These are phyloP conservation scores for Anoplopoma fimbria DNA, from an alignment of 2,113 vertebrate species.

Conservation along the genomic window DNA sequence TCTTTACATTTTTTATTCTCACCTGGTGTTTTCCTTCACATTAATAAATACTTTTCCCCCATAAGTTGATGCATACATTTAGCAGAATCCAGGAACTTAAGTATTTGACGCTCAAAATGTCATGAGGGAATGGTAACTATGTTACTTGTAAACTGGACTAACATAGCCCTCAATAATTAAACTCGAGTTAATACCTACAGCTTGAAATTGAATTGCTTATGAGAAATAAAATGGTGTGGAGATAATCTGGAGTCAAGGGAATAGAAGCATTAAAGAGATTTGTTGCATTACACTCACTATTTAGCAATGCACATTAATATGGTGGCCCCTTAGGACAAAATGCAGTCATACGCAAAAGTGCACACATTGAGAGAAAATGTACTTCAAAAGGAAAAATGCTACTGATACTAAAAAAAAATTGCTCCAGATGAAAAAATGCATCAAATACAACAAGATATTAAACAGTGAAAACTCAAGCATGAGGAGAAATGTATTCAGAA, in stretches of 20 bases:
- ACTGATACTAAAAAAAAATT: too few relatives aligned
- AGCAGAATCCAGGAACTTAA: background rate
- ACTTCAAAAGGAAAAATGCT: too few relatives aligned
- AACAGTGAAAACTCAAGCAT: background rate
- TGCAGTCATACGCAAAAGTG: background rate
- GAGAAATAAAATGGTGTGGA: background rate
- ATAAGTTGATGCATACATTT: background rate
- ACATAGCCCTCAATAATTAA: background rate
- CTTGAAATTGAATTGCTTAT: background rate
- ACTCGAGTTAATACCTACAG: background rate
- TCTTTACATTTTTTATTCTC: background rate
- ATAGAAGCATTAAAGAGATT: background rate
- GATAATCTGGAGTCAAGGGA: background rate
- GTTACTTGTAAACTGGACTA: background rate
- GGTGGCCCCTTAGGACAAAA: background rate
- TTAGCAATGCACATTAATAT: background rate
- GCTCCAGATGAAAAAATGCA: background rate
- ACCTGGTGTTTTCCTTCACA: background rate
- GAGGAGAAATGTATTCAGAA: background rate
- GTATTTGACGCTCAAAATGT: background rate
- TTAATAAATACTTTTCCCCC: background rate
- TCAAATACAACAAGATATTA: background rate
- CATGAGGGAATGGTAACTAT: background rate
- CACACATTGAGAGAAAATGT: background rate
- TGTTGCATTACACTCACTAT: background rate